A percentile compares a stretch with the other conserved stretches of the same genome.
Conservation (phyloP, 1,140 invertebrate genomes). For the Trichoplusia ni region DNA sequence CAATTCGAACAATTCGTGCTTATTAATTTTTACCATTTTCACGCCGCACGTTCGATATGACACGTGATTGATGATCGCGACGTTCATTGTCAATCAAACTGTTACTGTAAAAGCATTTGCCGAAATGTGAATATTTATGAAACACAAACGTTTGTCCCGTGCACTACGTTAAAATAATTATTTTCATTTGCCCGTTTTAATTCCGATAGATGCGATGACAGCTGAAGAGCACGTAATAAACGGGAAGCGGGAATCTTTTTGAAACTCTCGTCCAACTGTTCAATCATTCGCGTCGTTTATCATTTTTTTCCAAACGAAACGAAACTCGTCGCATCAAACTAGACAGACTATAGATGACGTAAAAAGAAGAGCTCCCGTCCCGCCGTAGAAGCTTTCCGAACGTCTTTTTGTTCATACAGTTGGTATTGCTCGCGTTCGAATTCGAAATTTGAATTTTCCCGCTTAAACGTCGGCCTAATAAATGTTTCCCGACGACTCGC, state of each 20-base stretch:
- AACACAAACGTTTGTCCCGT: conserved; percentile 56
- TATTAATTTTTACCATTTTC: conserved; percentile 62
- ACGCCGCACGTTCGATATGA: conserved; percentile 60
- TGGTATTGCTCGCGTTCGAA: conserved; percentile 58
- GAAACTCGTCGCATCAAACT: conserved; percentile 72
- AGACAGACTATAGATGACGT: conserved; percentile 70
- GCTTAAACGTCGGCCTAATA: conserved; percentile 67
- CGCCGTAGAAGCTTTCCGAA: conserved; percentile 66
- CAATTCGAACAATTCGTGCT: conserved; percentile 11
- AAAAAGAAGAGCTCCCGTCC: conserved; percentile 64
- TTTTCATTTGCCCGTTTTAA: conserved; percentile 66
- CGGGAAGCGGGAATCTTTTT: conserved; percentile 67
- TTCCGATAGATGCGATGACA: conserved; percentile 58
- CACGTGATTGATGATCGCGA: conserved; percentile 68
- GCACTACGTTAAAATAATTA: conserved; percentile 67
- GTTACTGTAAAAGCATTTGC: conserved; percentile 67
- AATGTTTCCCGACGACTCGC: conserved; percentile 65
- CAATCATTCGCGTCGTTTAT: conserved; percentile 80
- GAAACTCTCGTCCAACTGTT: conserved; percentile 64
- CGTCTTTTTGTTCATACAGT: conserved; percentile 75
- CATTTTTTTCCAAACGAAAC: conserved; percentile 64
- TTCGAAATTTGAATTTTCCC: conserved; percentile 48
- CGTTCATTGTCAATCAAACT: conserved; percentile 69
- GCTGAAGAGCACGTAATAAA: conserved; percentile 49
- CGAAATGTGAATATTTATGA: conserved; percentile 74